Conservation (phyloP, 2,113 vertebrate species). For the Equus quagga region DNA sequence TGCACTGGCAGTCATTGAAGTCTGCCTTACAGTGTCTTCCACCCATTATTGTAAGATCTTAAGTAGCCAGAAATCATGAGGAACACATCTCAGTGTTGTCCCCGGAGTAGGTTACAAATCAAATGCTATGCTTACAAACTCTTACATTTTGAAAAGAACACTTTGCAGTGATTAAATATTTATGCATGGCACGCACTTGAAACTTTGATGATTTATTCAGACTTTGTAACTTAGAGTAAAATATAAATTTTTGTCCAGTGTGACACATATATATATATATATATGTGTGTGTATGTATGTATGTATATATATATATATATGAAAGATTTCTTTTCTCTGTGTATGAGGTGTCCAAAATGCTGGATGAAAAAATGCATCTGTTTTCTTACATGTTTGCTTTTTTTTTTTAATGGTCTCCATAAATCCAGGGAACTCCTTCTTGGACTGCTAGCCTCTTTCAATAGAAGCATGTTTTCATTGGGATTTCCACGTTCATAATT, state of each 20-base stretch:
- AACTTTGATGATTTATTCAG: slow-evolving; percentile 83
- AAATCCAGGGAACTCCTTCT: slow-evolving; percentile 88
- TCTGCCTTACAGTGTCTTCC: slow-evolving; percentile 10
- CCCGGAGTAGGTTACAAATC: slow-evolving; percentile 79
- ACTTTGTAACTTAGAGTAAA: slow-evolving; percentile 80
- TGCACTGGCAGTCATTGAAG: slow-evolving; percentile 42
- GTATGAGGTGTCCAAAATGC: slow-evolving; percentile 81
- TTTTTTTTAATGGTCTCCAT: slow-evolving; percentile 86
- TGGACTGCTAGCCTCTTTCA: slow-evolving; percentile 87
- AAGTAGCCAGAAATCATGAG: slow-evolving; percentile 33
- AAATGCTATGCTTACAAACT: slow-evolving; percentile 82
- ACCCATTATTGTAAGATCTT: slow-evolving; percentile 60
- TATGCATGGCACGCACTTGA: slow-evolving; percentile 78
- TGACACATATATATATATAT: slow-evolving; percentile 64
- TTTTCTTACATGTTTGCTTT: slow-evolving; percentile 85
- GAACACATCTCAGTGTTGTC: slow-evolving; percentile 44
- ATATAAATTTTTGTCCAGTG: slow-evolving; percentile 82
- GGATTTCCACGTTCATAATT: slow-evolving; percentile 92
- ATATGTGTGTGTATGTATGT: neutral
- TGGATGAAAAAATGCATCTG: slow-evolving; percentile 85
- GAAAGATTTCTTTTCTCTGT: slow-evolving; percentile 81
- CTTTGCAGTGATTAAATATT: slow-evolving; percentile 85
- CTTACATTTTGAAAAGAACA: slow-evolving; percentile 85
- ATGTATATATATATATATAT: neutral
- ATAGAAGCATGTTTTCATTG: slow-evolving; percentile 90